Percentiles rank a stretch among this genome's conserved stretches.
phyloP scores from a whole-genome alignment of 2,888 invertebrate genomes.

The Antheraea yamamai region DNA sequence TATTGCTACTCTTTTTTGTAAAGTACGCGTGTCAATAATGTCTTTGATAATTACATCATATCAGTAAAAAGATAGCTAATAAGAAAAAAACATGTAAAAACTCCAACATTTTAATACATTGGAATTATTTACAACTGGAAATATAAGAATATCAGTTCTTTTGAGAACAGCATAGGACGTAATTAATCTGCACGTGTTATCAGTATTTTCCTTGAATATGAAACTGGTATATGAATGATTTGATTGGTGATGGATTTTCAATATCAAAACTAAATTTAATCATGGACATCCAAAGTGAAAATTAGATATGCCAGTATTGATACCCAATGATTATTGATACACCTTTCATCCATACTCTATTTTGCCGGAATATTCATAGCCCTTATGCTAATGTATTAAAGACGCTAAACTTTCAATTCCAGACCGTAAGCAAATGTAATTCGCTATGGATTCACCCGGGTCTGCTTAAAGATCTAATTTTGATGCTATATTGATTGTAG shows the following conservation, averaged over 20 bases:
- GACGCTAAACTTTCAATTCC: not conserved
- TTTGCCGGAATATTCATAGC: not conserved
- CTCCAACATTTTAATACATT: not conserved
- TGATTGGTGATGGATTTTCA: not conserved
- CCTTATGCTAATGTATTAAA: not conserved
- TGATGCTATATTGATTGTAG: slow-evolving; percentile 22
- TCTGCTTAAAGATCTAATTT: not conserved
- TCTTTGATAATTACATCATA: not conserved
- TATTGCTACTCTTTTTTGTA: not conserved
- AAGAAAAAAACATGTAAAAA: not conserved
- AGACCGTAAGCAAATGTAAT: not conserved
- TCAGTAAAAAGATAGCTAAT: not conserved
- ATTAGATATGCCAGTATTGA: not conserved
- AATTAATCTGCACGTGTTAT: not conserved
- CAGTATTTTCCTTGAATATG: not conserved
- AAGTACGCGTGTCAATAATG: not conserved
- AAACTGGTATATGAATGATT: not conserved
- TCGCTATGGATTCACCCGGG: not conserved
- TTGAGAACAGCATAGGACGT: too few species aligned
- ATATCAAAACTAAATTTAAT: too few species aligned
- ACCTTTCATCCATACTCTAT: not conserved
- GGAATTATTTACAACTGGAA: too few species aligned
- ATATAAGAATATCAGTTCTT: too few species aligned
- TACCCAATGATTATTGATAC: not conserved
- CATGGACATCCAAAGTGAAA: not conserved